Evolutionary conservation across 2,113 vertebrate species (phyloP).

Genomic region (Leptobrachium ailaonicum): DNA sequence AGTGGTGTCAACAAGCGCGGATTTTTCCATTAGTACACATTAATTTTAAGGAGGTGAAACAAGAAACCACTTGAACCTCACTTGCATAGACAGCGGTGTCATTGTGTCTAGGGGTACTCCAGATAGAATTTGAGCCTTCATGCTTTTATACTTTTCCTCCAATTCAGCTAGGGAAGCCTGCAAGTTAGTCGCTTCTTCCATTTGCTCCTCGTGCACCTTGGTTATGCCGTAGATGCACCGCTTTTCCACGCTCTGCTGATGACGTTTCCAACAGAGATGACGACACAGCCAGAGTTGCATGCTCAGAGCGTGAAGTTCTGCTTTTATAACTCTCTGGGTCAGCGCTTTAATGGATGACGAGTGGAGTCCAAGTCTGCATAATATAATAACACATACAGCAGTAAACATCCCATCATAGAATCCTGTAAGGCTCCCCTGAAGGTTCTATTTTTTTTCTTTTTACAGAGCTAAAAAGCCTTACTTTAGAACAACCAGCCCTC

Average conservation of each 20-base stretch:
- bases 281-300: constrained; percentile 16
- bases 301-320: constrained; percentile 26
- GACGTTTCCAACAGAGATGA: constrained; percentile 23
- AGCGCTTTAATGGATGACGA: neutral
- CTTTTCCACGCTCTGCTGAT: constrained; percentile 25
- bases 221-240: neutral
- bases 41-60: neutral
- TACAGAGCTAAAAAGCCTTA: too few species aligned
- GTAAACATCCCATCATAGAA: too few species aligned
- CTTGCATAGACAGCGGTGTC: constrained; percentile 9
- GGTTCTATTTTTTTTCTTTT: too few species aligned
- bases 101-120: constrained; percentile 11
- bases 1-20: too few species aligned
- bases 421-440: too few species aligned
- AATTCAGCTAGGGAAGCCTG: constrained; percentile 21
- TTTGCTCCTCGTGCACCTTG: neutral
- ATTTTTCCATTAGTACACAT: too few species aligned
- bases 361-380: neutral
- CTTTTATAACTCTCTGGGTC: constrained; percentile 20
- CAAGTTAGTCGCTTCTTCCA: neutral
- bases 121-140: constrained; percentile 7
- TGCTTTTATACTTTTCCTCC: constrained; percentile 30
- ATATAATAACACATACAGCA: neutral
- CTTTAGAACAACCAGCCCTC: too few species aligned
- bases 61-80: neutral